Evolutionary conservation across 2,113 vertebrate genomes (phyloP), one percentile per base, ranked within the genome.

Genomic region (Dasyprocta punctata): DNA sequence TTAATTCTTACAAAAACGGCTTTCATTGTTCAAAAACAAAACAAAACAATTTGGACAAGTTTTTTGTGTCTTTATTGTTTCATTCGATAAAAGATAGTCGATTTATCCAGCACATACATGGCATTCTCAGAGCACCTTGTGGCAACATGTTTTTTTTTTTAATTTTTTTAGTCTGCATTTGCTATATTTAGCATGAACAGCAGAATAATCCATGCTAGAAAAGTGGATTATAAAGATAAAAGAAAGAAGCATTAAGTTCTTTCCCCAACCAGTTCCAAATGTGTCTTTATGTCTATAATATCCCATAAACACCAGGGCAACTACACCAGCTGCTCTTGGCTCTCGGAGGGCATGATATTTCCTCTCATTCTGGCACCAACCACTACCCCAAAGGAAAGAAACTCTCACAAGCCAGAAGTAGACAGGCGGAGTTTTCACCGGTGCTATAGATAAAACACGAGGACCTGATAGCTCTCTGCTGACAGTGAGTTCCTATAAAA

Each of bases 111-210:
- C 93, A 94, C 83, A 86, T 96, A 77, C 58, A 49, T 47, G 96
- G 91, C 83, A 97, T 97, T 97, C 96, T 97, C 96, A 28, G 54
- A 97, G 73, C 96, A 97, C 30, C n/a, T 86, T 93, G 97, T 98
- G 97, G 97, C 97, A 98, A 97, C 96, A 67, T 80, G 13, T 75
- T 84, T 98, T 98, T 97, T 96, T 98, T 54, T 56, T 56, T 56
- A 54, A 54, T 54, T 54, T 58, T 41, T 85, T 49, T 38, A 67
- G 92, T 98, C 94, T 98, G 67, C 8, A 1, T 98, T 98, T 98
- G 97, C 98, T 98, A 98, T 98, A 99, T 98, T 98, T 98, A 98
- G 98, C 98, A 97, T 98, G 95, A 98, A 98, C 83, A 91, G 97
- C 88, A 98, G 95, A 97, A 98, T 98, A 98, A 98, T 97, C 98